phyloP scores from a whole-genome alignment of 2,113 vertebrate genomes.

The Aleadryas rufinucha region DNA sequence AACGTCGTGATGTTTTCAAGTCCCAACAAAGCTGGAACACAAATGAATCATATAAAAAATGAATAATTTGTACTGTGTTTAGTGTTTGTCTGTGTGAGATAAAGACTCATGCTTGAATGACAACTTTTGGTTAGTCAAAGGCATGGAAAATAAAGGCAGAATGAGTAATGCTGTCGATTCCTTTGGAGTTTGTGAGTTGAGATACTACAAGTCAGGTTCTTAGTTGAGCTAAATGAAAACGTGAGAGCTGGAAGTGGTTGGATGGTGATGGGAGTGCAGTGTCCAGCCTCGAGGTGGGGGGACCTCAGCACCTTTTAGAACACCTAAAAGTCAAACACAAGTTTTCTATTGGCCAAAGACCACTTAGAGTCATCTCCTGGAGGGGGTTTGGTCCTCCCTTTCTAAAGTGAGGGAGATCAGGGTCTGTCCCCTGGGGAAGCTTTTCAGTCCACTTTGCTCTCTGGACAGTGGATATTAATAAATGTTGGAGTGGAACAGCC shows the following conservation, averaged over 20 bases:
- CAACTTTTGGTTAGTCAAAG: background rate
- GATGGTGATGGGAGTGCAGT: background rate
- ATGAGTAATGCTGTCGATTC: background rate
- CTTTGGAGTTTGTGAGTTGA: background rate
- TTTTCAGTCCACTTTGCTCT: background rate
- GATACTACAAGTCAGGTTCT: background rate
- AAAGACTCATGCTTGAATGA: background rate
- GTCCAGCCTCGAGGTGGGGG: background rate
- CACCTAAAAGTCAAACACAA: background rate
- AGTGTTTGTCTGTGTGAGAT: background rate
- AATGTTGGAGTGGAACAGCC: background rate
- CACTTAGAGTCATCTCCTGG: fast-evolving
- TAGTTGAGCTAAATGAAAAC: background rate
- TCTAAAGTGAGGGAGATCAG: no score
- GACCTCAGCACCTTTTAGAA: background rate
- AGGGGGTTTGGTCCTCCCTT: background rate
- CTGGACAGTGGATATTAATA: background rate
- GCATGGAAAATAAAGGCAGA: background rate
- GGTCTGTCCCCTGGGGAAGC: background rate
- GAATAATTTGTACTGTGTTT: background rate
- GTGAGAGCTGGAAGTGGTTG: background rate
- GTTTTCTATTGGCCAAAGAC: background rate
- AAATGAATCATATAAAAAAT: background rate
- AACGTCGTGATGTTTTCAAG: background rate
- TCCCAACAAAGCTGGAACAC: background rate